phyloP scores from a whole-genome alignment of 2,888 invertebrate genomes.

The Pheosia tremula region DNA sequence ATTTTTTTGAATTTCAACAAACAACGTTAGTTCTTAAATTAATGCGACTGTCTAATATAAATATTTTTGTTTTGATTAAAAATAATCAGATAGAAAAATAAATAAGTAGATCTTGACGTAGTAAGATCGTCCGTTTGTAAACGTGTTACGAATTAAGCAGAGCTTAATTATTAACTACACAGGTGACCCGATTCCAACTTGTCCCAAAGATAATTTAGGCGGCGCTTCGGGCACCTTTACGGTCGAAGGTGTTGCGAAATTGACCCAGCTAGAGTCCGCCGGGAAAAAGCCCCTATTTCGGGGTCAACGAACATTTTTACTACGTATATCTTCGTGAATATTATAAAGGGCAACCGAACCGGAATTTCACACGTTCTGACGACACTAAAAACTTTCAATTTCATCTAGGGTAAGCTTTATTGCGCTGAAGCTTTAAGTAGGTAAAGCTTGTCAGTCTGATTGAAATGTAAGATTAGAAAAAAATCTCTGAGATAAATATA shows the following conservation, averaged over 20 bases:
- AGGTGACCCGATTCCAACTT: constrained; percentile 64
- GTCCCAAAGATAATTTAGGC: constrained; percentile 71
- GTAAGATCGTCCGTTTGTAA: constrained; percentile 50
- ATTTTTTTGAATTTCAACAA: too few relatives aligned
- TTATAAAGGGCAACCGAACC: constrained; percentile 63
- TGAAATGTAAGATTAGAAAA: not conserved
- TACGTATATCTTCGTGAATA: constrained; percentile 62
- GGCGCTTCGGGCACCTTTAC: constrained; percentile 56
- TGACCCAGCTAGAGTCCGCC: constrained; percentile 56
- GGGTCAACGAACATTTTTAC: constrained; percentile 67
- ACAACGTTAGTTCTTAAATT: too few relatives aligned
- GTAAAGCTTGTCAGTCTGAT: not conserved
- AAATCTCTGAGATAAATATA: not conserved
- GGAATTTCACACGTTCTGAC: constrained; percentile 62
- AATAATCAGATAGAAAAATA: too few relatives aligned
- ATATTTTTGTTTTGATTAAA: too few relatives aligned
- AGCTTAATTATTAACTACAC: constrained; percentile 66
- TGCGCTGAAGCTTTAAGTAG: constrained; percentile 19
- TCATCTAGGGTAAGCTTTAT: constrained; percentile 58
- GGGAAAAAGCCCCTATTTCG: constrained; percentile 60
- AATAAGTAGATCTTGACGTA: not conserved
- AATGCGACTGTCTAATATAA: too few relatives aligned
- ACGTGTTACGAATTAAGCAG: constrained; percentile 59
- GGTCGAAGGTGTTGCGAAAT: constrained; percentile 68
- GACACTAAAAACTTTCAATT: constrained; percentile 61